These are phyloP conservation scores for Anagyrus pseudococci DNA, from an alignment of 2,888 invertebrate species.

Conservation along the genomic window DNA sequence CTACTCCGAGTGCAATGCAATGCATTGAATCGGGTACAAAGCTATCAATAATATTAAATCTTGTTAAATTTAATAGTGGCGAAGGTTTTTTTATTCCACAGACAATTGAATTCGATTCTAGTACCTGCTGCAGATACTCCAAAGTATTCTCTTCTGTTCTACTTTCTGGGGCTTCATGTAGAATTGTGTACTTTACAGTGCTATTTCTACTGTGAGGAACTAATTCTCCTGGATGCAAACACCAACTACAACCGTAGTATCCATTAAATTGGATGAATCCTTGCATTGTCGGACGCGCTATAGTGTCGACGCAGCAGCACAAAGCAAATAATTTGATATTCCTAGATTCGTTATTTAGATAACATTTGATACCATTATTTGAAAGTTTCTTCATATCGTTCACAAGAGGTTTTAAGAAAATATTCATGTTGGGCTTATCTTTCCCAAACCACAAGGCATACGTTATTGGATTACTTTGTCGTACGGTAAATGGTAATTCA, in stretches of 20 bases:
- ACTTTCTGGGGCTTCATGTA: background rate
- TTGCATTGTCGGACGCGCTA: background rate
- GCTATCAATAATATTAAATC: background rate
- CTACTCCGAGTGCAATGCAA: background rate
- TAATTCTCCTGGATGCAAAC: background rate
- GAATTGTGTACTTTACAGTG: background rate
- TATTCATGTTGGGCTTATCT: slow-evolving; percentile 13
- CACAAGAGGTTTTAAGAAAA: background rate
- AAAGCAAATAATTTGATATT: background rate
- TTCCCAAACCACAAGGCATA: slow-evolving; percentile 18
- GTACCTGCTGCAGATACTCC: no score
- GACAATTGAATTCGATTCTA: background rate
- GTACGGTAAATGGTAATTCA: slow-evolving; percentile 34
- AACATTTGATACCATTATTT: background rate
- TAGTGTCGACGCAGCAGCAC: background rate
- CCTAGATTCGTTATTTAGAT: no score
- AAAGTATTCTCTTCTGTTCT: no score
- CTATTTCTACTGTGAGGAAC: background rate
- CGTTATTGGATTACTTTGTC: background rate
- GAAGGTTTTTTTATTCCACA: background rate
- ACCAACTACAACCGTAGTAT: background rate
- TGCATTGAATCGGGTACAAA: slow-evolving; percentile 3
- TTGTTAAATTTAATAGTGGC: background rate
- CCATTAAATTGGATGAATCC: background rate
- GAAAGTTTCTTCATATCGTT: background rate